A percentile compares a stretch with the other conserved stretches of the same genome.
phyloP scores from a whole-genome alignment of 2,113 vertebrate genomes.

The Panthera uncia region DNA sequence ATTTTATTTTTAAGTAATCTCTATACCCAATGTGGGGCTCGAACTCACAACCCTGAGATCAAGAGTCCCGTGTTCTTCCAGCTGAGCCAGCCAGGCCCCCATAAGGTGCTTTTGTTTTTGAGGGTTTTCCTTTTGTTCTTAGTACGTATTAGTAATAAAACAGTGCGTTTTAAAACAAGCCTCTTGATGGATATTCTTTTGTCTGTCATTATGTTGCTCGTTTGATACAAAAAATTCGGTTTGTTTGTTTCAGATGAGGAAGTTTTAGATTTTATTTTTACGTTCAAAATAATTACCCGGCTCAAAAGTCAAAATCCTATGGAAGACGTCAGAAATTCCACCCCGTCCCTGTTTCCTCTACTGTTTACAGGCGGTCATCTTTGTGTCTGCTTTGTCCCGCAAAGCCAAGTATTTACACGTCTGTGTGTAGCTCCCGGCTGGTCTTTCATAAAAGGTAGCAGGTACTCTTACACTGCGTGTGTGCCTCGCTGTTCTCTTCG shows the following conservation, averaged over 20 bases:
- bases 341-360: no score
- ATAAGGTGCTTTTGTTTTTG: background rate
- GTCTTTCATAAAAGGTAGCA: background rate
- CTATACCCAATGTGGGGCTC: background rate
- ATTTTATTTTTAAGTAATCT: background rate
- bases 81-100: background rate
- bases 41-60: background rate
- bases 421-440: background rate
- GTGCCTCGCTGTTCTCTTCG: background rate
- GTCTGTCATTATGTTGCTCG: background rate
- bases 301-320: background rate
- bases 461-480: accelerated
- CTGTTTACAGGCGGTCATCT: background rate
- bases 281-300: background rate
- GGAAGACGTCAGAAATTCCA: no score
- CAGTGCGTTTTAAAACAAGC: background rate
- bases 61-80: accelerated
- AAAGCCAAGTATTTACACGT: accelerated
- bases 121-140: background rate
- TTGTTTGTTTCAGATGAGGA: background rate
- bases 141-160: background rate
- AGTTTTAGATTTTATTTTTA: background rate
- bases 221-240: background rate
- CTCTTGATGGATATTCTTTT: background rate
- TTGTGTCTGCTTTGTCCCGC: background rate